Percentiles rank a stretch among this genome's conserved stretches.
Conservation (phyloP, 1,140 invertebrate species). For the Cataglyphis hispanica region DNA sequence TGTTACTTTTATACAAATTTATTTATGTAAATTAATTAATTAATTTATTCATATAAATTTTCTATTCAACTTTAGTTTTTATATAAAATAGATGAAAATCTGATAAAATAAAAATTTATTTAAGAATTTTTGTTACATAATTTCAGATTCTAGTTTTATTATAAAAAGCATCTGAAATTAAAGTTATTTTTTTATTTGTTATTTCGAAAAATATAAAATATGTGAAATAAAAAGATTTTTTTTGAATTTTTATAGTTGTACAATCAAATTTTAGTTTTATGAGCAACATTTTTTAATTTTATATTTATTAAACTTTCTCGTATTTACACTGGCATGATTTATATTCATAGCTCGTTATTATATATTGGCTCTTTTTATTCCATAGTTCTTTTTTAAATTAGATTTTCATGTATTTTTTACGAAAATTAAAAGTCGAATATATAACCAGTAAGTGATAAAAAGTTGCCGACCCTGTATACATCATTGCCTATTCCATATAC, state of each 20-base stretch:
- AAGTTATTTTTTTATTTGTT: neutral
- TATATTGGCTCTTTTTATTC: neutral
- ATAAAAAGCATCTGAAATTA: neutral
- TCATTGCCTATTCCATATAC: neutral
- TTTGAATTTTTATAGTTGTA: neutral
- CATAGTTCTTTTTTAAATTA: neutral
- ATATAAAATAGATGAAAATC: too few relatives aligned
- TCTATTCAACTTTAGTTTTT: neutral
- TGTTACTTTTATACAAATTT: constrained; percentile 12
- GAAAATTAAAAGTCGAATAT: constrained; percentile 3
- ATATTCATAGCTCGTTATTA: constrained; percentile 15
- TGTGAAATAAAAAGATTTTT: too few relatives aligned
- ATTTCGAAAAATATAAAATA: neutral
- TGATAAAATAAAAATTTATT: too few relatives aligned
- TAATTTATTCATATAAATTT: constrained; percentile 12
- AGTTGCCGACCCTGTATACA: constrained; percentile 19
- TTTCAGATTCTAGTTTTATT: neutral
- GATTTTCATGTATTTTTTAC: neutral
- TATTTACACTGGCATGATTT: neutral
- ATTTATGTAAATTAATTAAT: constrained; percentile 19
- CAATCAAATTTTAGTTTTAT: neutral
- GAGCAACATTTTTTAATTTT: neutral
- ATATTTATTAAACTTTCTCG: neutral
- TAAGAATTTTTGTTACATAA: neutral
- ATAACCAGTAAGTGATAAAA: neutral